Evolutionary conservation across 2,888 invertebrate genomes (phyloP), one percentile per base, ranked within the genome.

Genomic region (Lutraria lutraria): DNA sequence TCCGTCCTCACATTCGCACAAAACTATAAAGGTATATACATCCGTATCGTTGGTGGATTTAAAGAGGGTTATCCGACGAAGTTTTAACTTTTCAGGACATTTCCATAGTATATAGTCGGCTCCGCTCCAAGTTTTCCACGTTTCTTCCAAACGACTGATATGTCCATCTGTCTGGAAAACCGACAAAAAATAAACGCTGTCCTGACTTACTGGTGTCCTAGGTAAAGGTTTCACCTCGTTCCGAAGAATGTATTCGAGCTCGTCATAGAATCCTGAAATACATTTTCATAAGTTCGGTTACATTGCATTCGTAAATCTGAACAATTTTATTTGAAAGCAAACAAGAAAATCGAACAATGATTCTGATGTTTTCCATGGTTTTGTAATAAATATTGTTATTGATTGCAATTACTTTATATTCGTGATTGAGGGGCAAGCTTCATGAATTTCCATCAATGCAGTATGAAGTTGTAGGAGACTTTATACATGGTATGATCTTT

Each of bases 111-210:
- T 94, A 83, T 91, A 95, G 72, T 95, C 94, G 12, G 95, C 95
- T 16, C 95, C 95, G 87, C 94, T 95, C 95, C 95, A 95, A 16
- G 93, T 94, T 89, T 94, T 93, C 95, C 95, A 95, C 8, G 94
- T 93, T 83, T 93, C 89, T 86, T 95, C 95, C 25, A 95, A 89
- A 25, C 92, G 92, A 19, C 91, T 92, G 16, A 94, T 89, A 83
- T 94, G 93, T 88, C 94, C 94, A 79, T 93, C 93, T 16, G 94
- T 93, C 83, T 94, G 93, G 92, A 95, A 95, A 25, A 94, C 93
- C 31, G 94, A 94, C 63, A 95, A 83, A 83, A 95, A 93, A 89
- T 95, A 95, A 21, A 94, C 94, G 81, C 95, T 95, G 90, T 94
- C 95, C 72, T 93, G 94, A 79, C 94, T 95, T 54, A 94, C 93